These are phyloP conservation scores for Threskiornis aethiopicus DNA, from an alignment of 2,797 vertebrate genomes.

Conservation along the genomic window DNA sequence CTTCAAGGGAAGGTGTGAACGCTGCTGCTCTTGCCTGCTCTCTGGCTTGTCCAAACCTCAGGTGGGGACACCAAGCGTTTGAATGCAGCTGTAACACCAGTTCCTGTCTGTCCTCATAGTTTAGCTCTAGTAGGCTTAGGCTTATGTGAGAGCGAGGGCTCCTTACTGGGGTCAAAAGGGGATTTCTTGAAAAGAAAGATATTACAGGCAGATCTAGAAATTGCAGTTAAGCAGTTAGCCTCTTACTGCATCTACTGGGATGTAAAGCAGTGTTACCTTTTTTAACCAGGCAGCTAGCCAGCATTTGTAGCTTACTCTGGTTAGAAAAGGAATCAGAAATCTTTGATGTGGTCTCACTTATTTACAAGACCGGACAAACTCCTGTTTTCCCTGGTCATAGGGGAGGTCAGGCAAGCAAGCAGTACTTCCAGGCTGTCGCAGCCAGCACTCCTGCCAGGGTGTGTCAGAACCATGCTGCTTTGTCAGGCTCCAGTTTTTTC, in stretches of 20 bases:
- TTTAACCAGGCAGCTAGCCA: neutral
- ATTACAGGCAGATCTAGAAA: neutral
- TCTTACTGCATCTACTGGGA: neutral
- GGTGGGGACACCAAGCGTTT: neutral
- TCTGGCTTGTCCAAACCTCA: neutral
- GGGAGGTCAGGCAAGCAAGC: neutral
- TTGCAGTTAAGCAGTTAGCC: neutral
- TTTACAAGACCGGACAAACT: neutral
- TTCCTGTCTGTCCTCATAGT: neutral
- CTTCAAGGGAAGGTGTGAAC: neutral
- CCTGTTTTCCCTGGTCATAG: neutral
- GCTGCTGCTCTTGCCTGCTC: neutral
- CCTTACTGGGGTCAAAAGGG: neutral
- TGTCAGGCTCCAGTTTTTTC: neutral
- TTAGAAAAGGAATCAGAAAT: neutral
- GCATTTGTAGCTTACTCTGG: neutral
- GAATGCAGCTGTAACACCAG: neutral
- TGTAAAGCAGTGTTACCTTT: neutral
- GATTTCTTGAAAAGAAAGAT: neutral
- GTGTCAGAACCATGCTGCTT: neutral
- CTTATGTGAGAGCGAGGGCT: neutral
- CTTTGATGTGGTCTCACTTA: neutral
- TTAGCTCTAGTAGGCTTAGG: neutral
- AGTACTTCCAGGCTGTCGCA: neutral
- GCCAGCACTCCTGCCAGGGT: neutral